These are phyloP conservation scores for Leptopilina boulardi DNA, from an alignment of 1,140 invertebrate genomes.

Conservation along the genomic window DNA sequence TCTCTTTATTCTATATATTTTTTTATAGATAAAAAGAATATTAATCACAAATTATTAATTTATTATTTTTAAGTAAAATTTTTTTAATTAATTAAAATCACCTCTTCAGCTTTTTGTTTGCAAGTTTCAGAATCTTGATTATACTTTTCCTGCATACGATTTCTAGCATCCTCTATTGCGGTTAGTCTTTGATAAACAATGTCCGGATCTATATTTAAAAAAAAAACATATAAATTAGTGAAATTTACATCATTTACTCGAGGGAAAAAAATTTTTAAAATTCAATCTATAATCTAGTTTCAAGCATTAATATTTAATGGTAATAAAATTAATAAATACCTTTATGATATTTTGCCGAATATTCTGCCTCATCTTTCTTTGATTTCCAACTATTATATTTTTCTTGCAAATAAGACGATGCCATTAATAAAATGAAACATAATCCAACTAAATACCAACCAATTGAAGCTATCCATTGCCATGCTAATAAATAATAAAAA, in stretches of 20 bases:
- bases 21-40: neutral
- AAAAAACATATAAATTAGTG: conserved; percentile 36
- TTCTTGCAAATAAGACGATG: conserved; percentile 61
- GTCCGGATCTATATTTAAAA: conserved; percentile 69
- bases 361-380: conserved; percentile 65
- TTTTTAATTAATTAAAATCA: conserved; percentile 43
- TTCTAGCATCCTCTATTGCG: conserved; percentile 64
- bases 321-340: conserved; percentile 55
- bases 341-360: conserved; percentile 73
- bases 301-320: no score
- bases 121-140: conserved; percentile 57
- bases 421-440: conserved; percentile 53
- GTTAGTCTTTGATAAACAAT: conserved; percentile 60
- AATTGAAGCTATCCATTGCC: conserved; percentile 57
- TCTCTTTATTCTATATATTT: conserved; percentile 28
- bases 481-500: conserved; percentile 57
- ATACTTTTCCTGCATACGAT: conserved; percentile 73
- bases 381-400: conserved; percentile 64
- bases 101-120: conserved; percentile 66
- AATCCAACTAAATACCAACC: conserved; percentile 68
- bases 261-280: no score
- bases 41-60: neutral
- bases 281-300: no score
- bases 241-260: conserved; percentile 32
- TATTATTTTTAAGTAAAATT: neutral